phyloP scores from a whole-genome alignment of 2,113 vertebrate species.

The Dipodomys spectabilis region DNA sequence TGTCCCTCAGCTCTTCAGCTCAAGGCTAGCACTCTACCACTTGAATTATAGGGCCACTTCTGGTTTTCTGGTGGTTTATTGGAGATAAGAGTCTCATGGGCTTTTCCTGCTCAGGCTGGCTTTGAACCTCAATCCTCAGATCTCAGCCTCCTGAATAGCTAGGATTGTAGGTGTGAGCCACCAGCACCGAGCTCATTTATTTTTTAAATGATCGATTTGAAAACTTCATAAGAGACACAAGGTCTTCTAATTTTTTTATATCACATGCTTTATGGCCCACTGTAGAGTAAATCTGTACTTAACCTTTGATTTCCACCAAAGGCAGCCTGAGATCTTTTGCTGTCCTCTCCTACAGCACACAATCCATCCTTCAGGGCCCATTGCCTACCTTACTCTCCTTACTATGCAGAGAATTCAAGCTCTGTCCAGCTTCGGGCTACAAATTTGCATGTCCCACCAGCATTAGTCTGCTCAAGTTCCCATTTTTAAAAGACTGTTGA shows the following conservation, averaged over 20 bases:
- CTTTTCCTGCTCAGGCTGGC: no score
- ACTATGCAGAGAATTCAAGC: not conserved
- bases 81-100: no score
- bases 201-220: not conserved
- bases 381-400: not conserved
- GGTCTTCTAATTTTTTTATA: not conserved
- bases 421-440: not conserved
- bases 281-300: not conserved
- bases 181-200: not conserved
- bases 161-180: no score
- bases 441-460: not conserved
- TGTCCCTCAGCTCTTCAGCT: no score
- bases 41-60: no score
- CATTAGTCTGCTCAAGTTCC: not conserved
- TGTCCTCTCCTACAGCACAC: not conserved
- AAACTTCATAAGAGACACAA: not conserved
- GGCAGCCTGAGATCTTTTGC: not conserved
- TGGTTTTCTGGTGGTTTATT: no score
- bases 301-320: not conserved
- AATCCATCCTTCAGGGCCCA: not conserved
- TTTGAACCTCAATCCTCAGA: no score
- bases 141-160: no score
- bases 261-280: not conserved
- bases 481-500: not conserved
- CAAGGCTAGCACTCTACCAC: no score